Conservation (phyloP, 1,140 invertebrate genomes). For the Antheraea pernyi region DNA sequence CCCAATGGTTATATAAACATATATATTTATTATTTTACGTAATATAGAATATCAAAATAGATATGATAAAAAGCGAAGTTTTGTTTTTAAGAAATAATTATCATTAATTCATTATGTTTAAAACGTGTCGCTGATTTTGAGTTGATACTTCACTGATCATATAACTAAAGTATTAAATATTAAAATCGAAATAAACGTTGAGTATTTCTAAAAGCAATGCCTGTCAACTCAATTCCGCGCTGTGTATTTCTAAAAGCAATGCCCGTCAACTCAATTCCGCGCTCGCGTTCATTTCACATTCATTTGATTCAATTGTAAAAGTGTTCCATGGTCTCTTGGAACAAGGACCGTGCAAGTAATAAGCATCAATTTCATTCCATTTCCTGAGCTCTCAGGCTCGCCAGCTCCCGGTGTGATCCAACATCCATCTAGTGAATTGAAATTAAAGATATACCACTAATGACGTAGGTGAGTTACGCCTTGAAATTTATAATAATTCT, state of each 20-base stretch:
- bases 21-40: too few relatives aligned
- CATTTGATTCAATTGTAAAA: slow-evolving; percentile 3
- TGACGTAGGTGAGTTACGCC: too few relatives aligned
- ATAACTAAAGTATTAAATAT: background rate
- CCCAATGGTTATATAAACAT: too few relatives aligned
- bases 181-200: background rate
- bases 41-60: too few relatives aligned
- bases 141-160: too few relatives aligned
- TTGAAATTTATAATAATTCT: too few relatives aligned
- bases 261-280: background rate
- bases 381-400: slow-evolving; percentile 52
- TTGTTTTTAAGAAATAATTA: too few relatives aligned
- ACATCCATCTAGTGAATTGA: slow-evolving; percentile 58
- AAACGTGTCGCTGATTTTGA: too few relatives aligned
- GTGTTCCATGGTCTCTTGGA: slow-evolving; percentile 29
- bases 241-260: background rate
- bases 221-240: background rate
- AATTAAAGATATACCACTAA: background rate
- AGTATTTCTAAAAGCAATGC: background rate
- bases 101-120: too few relatives aligned
- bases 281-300: background rate
- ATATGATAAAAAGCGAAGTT: too few relatives aligned
- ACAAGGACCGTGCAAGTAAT: slow-evolving; percentile 34
- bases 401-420: slow-evolving; percentile 49
- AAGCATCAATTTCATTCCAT: slow-evolving; percentile 70